Percentiles rank a stretch among this genome's conserved stretches.
Evolutionary conservation across 2,888 invertebrate genomes (phyloP).

Genomic region (Ischnus inquisitorius): DNA sequence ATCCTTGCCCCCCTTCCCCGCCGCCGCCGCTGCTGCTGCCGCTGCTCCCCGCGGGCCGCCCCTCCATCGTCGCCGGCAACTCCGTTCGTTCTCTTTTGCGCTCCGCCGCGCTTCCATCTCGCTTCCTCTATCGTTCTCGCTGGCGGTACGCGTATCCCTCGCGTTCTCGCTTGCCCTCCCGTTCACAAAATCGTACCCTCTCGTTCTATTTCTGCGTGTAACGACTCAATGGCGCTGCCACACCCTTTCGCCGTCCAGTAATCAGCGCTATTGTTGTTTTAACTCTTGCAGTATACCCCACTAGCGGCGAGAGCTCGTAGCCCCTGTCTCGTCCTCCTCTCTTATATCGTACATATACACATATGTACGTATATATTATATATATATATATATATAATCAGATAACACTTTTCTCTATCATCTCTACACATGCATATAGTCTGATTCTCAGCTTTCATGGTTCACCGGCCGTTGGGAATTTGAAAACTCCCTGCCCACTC

Average conservation of each 20-base stretch:
- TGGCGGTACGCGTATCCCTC: slow-evolving; percentile 45
- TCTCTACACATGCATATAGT: neutral
- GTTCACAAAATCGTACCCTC: slow-evolving; percentile 64
- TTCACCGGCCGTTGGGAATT: slow-evolving; percentile 55
- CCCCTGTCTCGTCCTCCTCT: slow-evolving; percentile 42
- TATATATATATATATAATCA: neutral
- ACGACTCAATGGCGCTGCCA: slow-evolving; percentile 85
- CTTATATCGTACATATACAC: neutral
- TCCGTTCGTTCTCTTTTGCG: slow-evolving; percentile 46
- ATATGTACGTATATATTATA: slow-evolving; percentile 13
- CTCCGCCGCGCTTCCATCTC: slow-evolving; percentile 60
- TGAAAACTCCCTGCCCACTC: slow-evolving; percentile 17
- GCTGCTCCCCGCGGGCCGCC: slow-evolving; percentile 53
- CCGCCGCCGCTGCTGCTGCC: slow-evolving; percentile 47
- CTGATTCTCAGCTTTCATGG: slow-evolving; percentile 28
- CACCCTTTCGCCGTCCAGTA: slow-evolving; percentile 85
- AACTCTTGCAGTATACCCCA: slow-evolving; percentile 75
- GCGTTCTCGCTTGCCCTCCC: slow-evolving; percentile 53
- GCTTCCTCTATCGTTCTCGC: slow-evolving; percentile 50
- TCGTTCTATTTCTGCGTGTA: slow-evolving; percentile 83
- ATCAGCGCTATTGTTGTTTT: slow-evolving; percentile 84
- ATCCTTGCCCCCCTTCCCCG: slow-evolving; percentile 79
- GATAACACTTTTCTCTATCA: slow-evolving; percentile 20
- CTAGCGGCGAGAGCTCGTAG: slow-evolving; percentile 32
- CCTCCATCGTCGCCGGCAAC: slow-evolving; percentile 61